Base-by-base conservation (phyloP, 2,888 invertebrate species). In the Timema cristinae region DNA sequence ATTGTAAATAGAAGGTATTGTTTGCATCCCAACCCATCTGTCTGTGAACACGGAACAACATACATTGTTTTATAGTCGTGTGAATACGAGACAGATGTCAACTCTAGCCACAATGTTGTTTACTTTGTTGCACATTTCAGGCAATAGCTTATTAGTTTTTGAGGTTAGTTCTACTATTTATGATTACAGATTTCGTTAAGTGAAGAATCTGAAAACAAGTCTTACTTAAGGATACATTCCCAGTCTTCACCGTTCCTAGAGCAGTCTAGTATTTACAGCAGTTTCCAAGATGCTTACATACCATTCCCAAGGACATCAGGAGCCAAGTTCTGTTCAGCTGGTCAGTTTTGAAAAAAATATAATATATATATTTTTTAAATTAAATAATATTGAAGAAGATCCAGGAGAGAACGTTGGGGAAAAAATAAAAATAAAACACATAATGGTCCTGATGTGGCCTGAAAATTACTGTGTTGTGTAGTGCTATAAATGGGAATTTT, bases 281-380 rank as follows among this genome's bases (percentile, higher is more conserved):
- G 83, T 54, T 84, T 82, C 75, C 84, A 84, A 74, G 94, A 94
- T 79, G 90, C 93, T 8, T 93, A 93, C 80, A 93, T 98, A 77
- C 97, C 97, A 0, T 98, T 96, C 82, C 97, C 97, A 0, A 86
- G 95, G 70, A 97, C 97, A 0, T 95, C 95, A 10, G 97, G 97
- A 0, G 97, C 95, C 0, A 91, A 92, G 78, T 98, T 97, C 85
- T 95, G 94, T 82, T 92, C 92, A 49, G 92, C 92, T 47, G 94
- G 94, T 86, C 77, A 76, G 83, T 78, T 32, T 32, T 32, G 32
- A 32, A 32, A 32, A 32, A 32, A 32, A 32, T 32, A 32, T 2
- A 2, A 32, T 32, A 32, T 32, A 32, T 32, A 32, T 32, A 32
- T 32, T 32, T 32, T 32, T 32, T 32, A 32, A 32, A 32, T 32